phyloP scores from a whole-genome alignment of 2,113 vertebrate genomes.

The Phasianus colchicus region DNA sequence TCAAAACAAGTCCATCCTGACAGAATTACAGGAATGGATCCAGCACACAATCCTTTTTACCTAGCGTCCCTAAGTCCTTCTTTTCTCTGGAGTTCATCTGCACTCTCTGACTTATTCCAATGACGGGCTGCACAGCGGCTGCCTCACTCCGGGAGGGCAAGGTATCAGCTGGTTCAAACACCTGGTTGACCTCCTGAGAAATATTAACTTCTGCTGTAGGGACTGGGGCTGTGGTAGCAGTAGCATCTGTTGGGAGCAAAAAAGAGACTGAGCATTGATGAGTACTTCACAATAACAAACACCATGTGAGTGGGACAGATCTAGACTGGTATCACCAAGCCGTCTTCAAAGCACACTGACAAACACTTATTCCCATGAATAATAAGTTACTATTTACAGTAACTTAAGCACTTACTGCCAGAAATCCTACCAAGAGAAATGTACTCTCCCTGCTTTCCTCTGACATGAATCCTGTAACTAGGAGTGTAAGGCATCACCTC shows the following conservation, averaged over 20 bases:
- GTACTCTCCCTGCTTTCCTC: background rate
- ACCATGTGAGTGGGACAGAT: background rate
- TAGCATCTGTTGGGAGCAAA: slow-evolving; percentile 13
- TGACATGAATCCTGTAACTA: background rate
- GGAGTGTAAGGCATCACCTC: background rate
- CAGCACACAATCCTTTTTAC: slow-evolving; percentile 64
- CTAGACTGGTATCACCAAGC: background rate
- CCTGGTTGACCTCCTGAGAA: slow-evolving; percentile 37
- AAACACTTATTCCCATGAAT: background rate
- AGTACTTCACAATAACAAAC: background rate
- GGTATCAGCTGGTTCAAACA: slow-evolving; percentile 70
- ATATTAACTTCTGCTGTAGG: background rate
- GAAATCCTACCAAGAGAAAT: background rate
- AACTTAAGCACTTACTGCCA: background rate
- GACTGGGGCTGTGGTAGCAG: background rate
- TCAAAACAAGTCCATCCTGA: background rate
- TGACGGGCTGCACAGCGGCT: slow-evolving; percentile 83
- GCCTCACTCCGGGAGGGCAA: slow-evolving; percentile 75
- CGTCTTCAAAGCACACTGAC: background rate
- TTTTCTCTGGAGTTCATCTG: slow-evolving; percentile 87
- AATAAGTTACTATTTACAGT: too few species aligned
- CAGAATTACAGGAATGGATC: background rate
- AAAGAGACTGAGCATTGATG: background rate
- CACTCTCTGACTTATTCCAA: slow-evolving; percentile 90
- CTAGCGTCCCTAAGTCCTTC: slow-evolving; percentile 90